Conservation (phyloP, 2,113 vertebrate species). For the Oryzias curvinotus region DNA sequence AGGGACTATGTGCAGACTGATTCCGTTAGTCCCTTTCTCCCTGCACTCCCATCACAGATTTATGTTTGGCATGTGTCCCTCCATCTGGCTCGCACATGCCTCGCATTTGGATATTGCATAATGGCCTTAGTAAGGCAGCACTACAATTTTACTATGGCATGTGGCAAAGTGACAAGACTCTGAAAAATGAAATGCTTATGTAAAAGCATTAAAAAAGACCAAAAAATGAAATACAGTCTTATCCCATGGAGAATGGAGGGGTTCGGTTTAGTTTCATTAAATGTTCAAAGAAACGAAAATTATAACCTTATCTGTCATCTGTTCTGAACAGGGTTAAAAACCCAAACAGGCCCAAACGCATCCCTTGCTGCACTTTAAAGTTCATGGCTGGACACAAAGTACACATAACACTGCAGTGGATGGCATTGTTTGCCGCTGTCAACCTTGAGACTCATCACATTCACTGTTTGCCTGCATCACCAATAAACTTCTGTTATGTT, state of each 20-base stretch:
- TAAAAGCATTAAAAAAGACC: slow-evolving; percentile 66
- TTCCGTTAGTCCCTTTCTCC: neutral
- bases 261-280: slow-evolving; percentile 20
- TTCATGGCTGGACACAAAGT: too few species aligned
- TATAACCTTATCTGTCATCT: too few species aligned
- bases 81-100: slow-evolving; percentile 58
- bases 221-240: slow-evolving; percentile 20
- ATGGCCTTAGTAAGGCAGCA: slow-evolving; percentile 34
- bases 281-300: slow-evolving; percentile 18
- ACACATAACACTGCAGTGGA: too few species aligned
- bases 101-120: slow-evolving; percentile 57
- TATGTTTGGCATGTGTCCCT: slow-evolving; percentile 60
- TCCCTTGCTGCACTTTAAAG: too few species aligned
- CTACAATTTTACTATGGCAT: slow-evolving; percentile 26
- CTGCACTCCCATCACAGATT: slow-evolving; percentile 41
- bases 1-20: slow-evolving; percentile 6
- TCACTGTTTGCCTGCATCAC: too few species aligned
- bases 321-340: too few species aligned
- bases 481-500: too few species aligned
- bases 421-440: too few species aligned
- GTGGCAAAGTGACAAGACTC: slow-evolving; percentile 42
- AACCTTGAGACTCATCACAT: too few species aligned
- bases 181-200: slow-evolving; percentile 54
- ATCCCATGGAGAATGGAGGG: slow-evolving; percentile 14
- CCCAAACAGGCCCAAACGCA: too few species aligned